Base-by-base conservation (phyloP, 2,797 vertebrate genomes). In the Coendou prehensilis region DNA sequence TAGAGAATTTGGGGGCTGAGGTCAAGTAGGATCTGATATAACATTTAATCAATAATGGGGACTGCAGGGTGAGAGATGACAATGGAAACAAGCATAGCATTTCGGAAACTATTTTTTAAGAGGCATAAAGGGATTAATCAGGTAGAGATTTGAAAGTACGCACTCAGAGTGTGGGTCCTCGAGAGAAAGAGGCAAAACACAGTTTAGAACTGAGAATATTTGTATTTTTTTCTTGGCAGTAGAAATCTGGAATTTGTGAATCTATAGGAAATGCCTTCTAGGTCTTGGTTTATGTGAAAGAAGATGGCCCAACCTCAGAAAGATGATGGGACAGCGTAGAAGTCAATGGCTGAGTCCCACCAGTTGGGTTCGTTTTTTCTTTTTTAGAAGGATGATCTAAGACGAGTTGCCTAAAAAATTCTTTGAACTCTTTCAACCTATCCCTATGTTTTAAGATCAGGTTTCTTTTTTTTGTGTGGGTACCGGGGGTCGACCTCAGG, bases 21-120 rank as follows among this genome's bases (percentile, higher is more conserved):
- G 10, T 30, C 9, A 57, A 26, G 30, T 45, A 22, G 57, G 30
- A 56, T 67, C 37, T 83, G 17, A 64, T 33, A 30, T 88, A 71
- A 82, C 23, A 37, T 73, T 64, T 69, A 84, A 41, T 88, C 50
- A 14, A 5, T 78, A 81, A 50, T 30, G 28, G 28, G 41, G 14
- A 50, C 10, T 1, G 0, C 45, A 18, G 28, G 9, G 2, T 3
- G 14, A 89, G 2, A 63, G 6, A 26, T 3, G 59, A 33, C n/a
- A 59, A 61, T 8, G 11, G 30, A 80, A 79, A 37, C 15, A 67
- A 37, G 4, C 4, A 78, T 50, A 64, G 45, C 26, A 59, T 4
- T 52, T 54, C 82, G n/a, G 33, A 94, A 89, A 64, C 30, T 52
- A 22, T 2, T 76, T 45, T 76, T 76, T 30, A 76, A 76, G 73